A percentile compares a stretch with the other conserved stretches of the same genome.
phyloP scores from a whole-genome alignment of 2,888 invertebrate species.

The Trissolcus japonicus region DNA sequence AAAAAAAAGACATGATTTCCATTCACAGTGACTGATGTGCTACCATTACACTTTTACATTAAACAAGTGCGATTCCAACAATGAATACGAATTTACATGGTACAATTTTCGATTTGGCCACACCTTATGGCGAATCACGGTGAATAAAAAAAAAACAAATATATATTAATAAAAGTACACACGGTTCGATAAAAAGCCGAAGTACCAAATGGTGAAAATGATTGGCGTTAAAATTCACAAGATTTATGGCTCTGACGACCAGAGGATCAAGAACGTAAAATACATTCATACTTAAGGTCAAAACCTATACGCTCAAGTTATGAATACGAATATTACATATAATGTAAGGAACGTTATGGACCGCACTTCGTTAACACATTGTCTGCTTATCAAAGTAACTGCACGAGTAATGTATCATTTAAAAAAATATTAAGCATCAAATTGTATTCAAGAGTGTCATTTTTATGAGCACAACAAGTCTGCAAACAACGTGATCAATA shows the following conservation, averaged over 20 bases:
- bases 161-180: too few species aligned
- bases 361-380: constrained; percentile 60
- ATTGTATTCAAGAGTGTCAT: constrained; percentile 7
- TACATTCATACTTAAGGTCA: constrained; percentile 58
- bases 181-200: constrained; percentile 38
- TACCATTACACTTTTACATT: too few species aligned
- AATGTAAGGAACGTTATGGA: constrained; percentile 51
- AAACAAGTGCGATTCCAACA: too few species aligned
- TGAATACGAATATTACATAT: constrained; percentile 53
- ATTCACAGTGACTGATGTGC: too few species aligned
- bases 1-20: neutral
- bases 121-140: too few species aligned
- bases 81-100: neutral
- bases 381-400: constrained; percentile 52
- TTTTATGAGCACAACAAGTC: too few species aligned
- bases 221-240: constrained; percentile 67
- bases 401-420: constrained; percentile 52
- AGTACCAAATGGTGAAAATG: constrained; percentile 58
- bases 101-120: too few species aligned
- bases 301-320: constrained; percentile 57
- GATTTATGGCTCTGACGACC: constrained; percentile 66
- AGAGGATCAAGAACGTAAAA: constrained; percentile 59
- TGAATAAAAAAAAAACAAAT: too few species aligned
- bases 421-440: constrained; percentile 25
- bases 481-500: neutral